These are phyloP conservation scores for Eulemur albifrons DNA, from an alignment of 2,797 vertebrate species.

Conservation along the genomic window DNA sequence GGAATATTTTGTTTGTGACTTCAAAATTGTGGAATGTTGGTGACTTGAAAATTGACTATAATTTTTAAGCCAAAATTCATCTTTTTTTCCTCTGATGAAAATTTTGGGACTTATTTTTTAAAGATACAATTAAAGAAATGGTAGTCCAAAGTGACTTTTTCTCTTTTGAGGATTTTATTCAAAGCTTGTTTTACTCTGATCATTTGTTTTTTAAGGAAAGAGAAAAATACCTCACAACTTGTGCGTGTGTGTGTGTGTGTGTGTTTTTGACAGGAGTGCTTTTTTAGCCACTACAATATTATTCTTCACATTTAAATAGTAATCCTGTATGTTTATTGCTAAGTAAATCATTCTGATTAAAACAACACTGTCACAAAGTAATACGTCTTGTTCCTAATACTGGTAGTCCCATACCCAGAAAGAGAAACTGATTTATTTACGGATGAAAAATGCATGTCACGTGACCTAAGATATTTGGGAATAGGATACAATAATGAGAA, in stretches of 20 bases:
- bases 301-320: neutral
- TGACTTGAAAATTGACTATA: neutral
- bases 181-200: slow-evolving; percentile 13
- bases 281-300: neutral
- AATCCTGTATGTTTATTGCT: neutral
- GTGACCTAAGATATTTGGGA: neutral
- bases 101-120: slow-evolving; percentile 1
- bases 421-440: neutral
- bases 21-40: too few relatives aligned
- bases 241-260: neutral
- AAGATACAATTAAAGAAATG: neutral
- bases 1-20: neutral
- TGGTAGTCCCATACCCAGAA: neutral
- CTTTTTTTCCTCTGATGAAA: neutral
- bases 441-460: neutral
- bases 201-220: slow-evolving; percentile 15
- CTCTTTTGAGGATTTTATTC: slow-evolving; percentile 5
- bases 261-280: neutral
- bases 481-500: neutral
- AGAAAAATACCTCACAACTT: slow-evolving; percentile 7
- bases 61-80: neutral
- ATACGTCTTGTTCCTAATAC: neutral
- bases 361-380: neutral
- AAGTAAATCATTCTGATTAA: neutral
- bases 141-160: neutral